phyloP scores from a whole-genome alignment of 2,888 invertebrate species.

The Drosophila crucigera region DNA sequence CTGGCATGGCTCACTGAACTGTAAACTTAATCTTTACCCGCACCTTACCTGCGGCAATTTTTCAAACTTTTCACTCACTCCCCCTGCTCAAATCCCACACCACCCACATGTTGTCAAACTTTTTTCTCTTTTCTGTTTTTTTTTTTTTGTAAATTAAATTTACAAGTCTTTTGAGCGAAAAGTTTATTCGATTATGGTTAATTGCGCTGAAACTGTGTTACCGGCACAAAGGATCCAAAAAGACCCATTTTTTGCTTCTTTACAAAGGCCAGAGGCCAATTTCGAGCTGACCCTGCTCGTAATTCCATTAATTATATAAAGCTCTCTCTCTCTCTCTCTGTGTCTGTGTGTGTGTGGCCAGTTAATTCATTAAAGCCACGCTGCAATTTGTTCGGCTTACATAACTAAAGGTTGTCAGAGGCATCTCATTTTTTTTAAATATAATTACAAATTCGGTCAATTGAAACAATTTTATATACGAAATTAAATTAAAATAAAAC shows the following conservation, averaged over 20 bases:
- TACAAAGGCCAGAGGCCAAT: slow-evolving; percentile 2
- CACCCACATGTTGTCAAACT: slow-evolving; percentile 23
- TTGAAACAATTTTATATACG: background rate
- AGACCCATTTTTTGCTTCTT: background rate
- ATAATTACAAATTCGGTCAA: background rate
- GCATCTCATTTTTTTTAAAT: background rate
- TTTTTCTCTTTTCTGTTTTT: background rate
- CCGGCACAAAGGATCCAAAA: slow-evolving; percentile 10
- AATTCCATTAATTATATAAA: slow-evolving; percentile 11
- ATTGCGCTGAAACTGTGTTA: slow-evolving; percentile 38
- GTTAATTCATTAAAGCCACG: background rate
- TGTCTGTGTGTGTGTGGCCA: background rate
- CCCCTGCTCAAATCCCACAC: background rate
- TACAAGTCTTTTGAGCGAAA: slow-evolving; percentile 40
- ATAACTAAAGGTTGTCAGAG: background rate
- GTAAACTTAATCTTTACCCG: slow-evolving; percentile 25
- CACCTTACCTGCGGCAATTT: slow-evolving; percentile 55
- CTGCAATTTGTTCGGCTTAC: background rate
- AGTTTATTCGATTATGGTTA: slow-evolving; percentile 59
- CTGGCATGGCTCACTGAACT: slow-evolving; percentile 42
- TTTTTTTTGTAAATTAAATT: slow-evolving; percentile 51
- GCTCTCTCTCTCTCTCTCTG: background rate
- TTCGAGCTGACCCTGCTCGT: slow-evolving; percentile 7
- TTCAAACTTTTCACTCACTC: slow-evolving; percentile 27
- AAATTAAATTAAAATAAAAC: background rate